Base-by-base conservation (phyloP, 2,113 vertebrate genomes). In the Xiphias gladius region DNA sequence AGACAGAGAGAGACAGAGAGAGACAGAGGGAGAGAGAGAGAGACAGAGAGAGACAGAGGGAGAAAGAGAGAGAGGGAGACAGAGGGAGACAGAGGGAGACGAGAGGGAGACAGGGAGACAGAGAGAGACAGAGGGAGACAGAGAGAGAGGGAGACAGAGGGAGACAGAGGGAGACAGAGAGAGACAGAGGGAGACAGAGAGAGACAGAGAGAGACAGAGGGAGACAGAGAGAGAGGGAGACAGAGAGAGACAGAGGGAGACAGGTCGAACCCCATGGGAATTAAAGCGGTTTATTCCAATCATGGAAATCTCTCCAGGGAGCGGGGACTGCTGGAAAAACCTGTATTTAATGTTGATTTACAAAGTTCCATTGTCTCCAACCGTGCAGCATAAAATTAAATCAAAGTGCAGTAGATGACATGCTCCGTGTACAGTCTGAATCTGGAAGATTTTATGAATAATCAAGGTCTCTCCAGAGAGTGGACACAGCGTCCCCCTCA, bases 401-500 rank as follows among this genome's bases (percentile, higher is more conserved):
- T 76, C 73, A 39, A 57, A 68, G 64, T 32, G 73, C 32, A 24
- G 57, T 19, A 52, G 75, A 79, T 86, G 70, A 68, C 41, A 52
- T 50, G 28, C 13, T 66, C 9, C 24, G 24, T 64, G 22, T 26
- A 14, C 41, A 26, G 24, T 43, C 46, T 50, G 20, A 63, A 66
- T 62, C 64, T 64, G 24, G 69, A 58, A 70, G 7, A 64, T 73
- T 67, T 76, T 37, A 81, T 62, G 77, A 81, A 62, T 73, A 77
- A 54, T 86, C 68, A 76, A 82, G n/a, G 50, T 78, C 62, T 24
- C 41, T 35, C 24, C 26, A 1, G 41, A 54, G 41, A 20, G 16
- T 3, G 59, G 76, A 37, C 28, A n/a, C 71, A 59, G 39, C 22
- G 41, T 43, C 30, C 57, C 13, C 46, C 17, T 39, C 28, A 26